A percentile compares a stretch with the other conserved stretches of the same genome.
phyloP scores from a whole-genome alignment of 2,888 invertebrate species.

The Euplagia quadripunctaria region DNA sequence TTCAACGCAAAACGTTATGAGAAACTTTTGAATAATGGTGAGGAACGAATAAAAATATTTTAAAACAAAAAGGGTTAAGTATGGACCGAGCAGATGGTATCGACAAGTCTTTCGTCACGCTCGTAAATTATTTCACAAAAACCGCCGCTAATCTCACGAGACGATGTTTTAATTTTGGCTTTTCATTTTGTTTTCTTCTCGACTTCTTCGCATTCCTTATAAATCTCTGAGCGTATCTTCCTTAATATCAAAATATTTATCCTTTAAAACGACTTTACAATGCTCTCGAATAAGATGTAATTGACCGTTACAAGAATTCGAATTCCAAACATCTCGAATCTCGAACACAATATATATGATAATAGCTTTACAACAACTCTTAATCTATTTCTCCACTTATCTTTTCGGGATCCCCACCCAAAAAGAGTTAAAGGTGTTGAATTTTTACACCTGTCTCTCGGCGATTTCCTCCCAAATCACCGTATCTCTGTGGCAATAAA shows the following conservation, averaged over 20 bases:
- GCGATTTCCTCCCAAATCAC: conserved; percentile 84
- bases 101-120: conserved; percentile 85
- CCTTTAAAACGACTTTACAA: conserved; percentile 59
- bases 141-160: conserved; percentile 83
- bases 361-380: conserved; percentile 77
- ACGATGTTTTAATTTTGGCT: conserved; percentile 85
- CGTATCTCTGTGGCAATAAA: conserved; percentile 86
- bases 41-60: conserved; percentile 76
- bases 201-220: conserved; percentile 72
- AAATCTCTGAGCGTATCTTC: conserved; percentile 72
- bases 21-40: conserved; percentile 84
- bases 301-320: conserved; percentile 68
- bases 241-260: conserved; percentile 72
- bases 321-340: conserved; percentile 68
- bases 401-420: conserved; percentile 70
- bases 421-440: conserved; percentile 83
- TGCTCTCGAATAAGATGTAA: conserved; percentile 65
- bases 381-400: conserved; percentile 84
- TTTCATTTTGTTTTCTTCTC: conserved; percentile 74
- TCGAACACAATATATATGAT: conserved; percentile 79
- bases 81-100: conserved; percentile 84
- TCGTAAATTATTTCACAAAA: conserved; percentile 86
- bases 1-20: conserved; percentile 82
- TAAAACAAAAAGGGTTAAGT: conserved; percentile 85
- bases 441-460: conserved; percentile 86